phyloP scores from a whole-genome alignment of 92 coral and sea anemone genomes.

The Muricea muricata region DNA sequence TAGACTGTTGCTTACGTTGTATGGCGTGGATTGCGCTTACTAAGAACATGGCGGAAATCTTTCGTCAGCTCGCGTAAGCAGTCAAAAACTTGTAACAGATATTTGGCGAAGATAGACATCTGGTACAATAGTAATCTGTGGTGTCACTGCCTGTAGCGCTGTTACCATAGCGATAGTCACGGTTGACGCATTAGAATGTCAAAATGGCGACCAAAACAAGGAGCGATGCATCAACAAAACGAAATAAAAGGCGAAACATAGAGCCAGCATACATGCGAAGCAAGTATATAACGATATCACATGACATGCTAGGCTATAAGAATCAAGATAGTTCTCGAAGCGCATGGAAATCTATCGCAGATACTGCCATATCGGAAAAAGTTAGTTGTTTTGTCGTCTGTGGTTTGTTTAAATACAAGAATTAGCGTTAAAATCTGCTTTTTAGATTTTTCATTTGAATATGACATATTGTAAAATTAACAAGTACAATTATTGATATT shows the following conservation, averaged over 20 bases:
- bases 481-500: background rate
- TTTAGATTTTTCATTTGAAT: background rate
- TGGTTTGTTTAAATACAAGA: background rate
- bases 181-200: background rate
- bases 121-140: no score
- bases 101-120: no score
- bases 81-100: no score
- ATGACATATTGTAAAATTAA: background rate
- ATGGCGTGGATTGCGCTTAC: no score
- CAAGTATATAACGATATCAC: slow-evolving; percentile 16
- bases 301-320: background rate
- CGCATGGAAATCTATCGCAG: slow-evolving; percentile 27
- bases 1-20: no score
- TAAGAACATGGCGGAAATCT: no score
- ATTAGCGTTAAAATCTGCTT: background rate
- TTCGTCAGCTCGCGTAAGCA: no score
- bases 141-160: background rate
- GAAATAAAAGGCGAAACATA: slow-evolving; percentile 7
- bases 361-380: slow-evolving; percentile 8
- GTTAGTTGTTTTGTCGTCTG: slow-evolving; percentile 2
- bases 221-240: background rate
- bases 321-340: background rate
- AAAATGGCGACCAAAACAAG: background rate
- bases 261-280: slow-evolving; percentile 38
- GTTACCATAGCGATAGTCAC: slow-evolving; percentile 9